These are phyloP conservation scores for Chamaetylas fuelleborni DNA, from an alignment of 2,113 vertebrate genomes.

Conservation along the genomic window DNA sequence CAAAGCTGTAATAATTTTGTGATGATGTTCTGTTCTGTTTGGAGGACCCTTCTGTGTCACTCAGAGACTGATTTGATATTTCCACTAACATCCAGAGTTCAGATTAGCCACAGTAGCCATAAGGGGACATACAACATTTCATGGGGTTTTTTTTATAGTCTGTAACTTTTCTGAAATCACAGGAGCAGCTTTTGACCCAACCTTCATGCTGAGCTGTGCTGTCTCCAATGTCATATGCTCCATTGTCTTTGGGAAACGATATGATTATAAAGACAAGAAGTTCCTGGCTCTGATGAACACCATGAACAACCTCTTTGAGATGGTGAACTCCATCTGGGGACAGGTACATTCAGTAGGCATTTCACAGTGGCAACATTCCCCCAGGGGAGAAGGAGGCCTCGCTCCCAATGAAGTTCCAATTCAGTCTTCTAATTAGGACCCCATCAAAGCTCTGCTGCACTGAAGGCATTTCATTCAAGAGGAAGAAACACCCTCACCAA, in stretches of 20 bases:
- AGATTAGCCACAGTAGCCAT: neutral
- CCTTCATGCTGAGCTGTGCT: neutral
- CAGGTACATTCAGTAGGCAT: neutral
- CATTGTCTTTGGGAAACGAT: constrained; percentile 16
- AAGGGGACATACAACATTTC: neutral
- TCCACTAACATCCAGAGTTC: neutral
- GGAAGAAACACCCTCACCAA: neutral
- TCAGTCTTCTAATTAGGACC: neutral
- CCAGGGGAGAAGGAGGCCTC: neutral
- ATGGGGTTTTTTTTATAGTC: fast-evolving
- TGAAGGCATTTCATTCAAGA: neutral
- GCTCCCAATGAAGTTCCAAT: neutral
- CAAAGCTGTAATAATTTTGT: neutral
- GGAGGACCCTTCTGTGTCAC: neutral
- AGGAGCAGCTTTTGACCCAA: constrained; percentile 39
- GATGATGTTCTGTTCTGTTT: neutral
- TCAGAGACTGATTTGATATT: neutral
- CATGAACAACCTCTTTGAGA: neutral
- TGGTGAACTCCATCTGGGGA: neutral
- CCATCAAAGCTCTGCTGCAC: neutral
- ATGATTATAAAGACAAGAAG: constrained; percentile 28
- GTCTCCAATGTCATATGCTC: constrained; percentile 43
- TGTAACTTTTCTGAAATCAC: neutral
- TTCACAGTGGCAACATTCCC: neutral
- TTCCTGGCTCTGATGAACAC: constrained; percentile 17